Percentiles rank a stretch among this genome's conserved stretches.
Evolutionary conservation across 2,113 vertebrate species (phyloP).

Genomic region (Syngnathus typhle): DNA sequence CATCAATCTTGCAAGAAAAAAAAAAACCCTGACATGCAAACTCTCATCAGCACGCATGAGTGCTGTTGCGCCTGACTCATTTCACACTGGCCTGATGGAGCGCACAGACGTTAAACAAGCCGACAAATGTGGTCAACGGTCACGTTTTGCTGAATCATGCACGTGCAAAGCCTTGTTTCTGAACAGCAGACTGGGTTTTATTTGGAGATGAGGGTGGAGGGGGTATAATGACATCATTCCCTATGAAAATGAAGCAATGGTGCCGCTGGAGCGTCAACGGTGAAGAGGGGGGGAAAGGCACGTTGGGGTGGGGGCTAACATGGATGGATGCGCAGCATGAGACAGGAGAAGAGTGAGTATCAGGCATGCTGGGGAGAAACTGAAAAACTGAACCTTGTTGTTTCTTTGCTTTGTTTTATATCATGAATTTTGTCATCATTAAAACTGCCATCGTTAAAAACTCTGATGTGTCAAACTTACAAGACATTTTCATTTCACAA

Average conservation of each 20-base stretch:
- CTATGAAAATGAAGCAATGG: conserved; percentile 32
- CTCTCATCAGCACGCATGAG: conserved; percentile 1
- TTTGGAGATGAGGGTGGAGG: conserved; percentile 25
- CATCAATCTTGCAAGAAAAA: not conserved
- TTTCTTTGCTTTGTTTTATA: too few relatives aligned
- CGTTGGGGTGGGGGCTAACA: not conserved
- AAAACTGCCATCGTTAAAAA: not conserved
- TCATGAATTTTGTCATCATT: not conserved
- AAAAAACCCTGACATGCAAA: conserved; percentile 3
- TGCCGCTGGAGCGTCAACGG: conserved; percentile 13
- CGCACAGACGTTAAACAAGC: conserved; percentile 6
- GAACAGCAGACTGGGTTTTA: conserved; percentile 21
- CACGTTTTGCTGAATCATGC: conserved; percentile 64
- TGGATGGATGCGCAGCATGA: conserved; percentile 8
- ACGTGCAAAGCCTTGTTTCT: conserved; percentile 7
- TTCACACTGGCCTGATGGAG: conserved; percentile 21
- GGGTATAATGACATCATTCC: conserved; percentile 25
- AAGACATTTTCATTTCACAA: not conserved
- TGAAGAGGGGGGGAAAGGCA: conserved; percentile 9
- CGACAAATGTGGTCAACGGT: conserved; percentile 43
- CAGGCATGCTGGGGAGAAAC: conserved; percentile 1
- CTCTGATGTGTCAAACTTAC: not conserved
- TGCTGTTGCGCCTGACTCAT: conserved; percentile 10
- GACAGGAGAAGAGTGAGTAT: conserved; percentile 17
- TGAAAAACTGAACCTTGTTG: not conserved